Evolutionary conservation across 2,113 vertebrate species (phyloP).

Genomic region (Charadrius vociferus): DNA sequence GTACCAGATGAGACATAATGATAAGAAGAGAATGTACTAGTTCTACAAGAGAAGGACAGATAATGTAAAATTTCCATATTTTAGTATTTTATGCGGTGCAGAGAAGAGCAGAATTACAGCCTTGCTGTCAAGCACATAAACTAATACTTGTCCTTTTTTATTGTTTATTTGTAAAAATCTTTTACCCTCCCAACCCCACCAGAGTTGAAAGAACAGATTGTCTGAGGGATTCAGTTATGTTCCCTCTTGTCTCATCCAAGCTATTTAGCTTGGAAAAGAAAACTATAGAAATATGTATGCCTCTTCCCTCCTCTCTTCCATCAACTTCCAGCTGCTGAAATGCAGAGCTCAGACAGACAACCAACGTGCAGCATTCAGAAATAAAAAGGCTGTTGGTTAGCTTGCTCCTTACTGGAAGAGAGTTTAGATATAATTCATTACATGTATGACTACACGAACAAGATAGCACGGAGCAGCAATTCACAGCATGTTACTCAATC

Average conservation of each 20-base stretch:
- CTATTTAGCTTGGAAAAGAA: slow-evolving; percentile 16
- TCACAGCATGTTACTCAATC: background rate
- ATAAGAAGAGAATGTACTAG: slow-evolving; percentile 48
- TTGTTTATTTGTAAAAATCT: slow-evolving; percentile 42
- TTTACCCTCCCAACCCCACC: background rate
- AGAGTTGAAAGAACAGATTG: slow-evolving; percentile 35
- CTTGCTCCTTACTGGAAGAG: background rate
- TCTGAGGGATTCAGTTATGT: slow-evolving; percentile 2
- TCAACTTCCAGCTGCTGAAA: background rate
- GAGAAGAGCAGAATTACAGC: slow-evolving; percentile 4
- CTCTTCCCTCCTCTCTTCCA: background rate
- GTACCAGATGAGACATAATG: background rate
- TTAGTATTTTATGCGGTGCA: slow-evolving; percentile 5
- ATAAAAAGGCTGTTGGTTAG: background rate
- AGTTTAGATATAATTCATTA: background rate
- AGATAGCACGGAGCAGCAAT: background rate
- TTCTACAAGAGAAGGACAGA: background rate
- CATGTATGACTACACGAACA: background rate
- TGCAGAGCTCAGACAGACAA: background rate
- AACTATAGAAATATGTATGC: background rate
- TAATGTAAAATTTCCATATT: background rate
- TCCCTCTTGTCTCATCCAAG: background rate
- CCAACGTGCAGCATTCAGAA: background rate
- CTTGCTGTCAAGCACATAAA: slow-evolving; percentile 20
- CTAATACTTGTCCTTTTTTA: background rate